Evolutionary conservation across 1,140 invertebrate genomes (phyloP).

Genomic region (Drosophila murphyi): DNA sequence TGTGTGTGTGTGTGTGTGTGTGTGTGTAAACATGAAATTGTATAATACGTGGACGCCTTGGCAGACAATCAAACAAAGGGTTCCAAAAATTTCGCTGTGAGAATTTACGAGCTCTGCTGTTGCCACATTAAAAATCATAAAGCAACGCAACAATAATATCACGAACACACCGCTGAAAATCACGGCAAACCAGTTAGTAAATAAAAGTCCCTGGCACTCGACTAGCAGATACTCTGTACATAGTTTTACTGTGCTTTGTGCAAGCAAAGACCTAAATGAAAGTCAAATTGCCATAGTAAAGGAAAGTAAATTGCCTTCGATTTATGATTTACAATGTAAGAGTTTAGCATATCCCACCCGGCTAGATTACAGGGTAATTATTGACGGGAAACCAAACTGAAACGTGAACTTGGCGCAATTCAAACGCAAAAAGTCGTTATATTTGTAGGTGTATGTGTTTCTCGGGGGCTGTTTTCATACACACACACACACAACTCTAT

Average conservation of each 20-base stretch:
- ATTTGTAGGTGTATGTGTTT: background rate
- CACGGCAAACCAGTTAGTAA: conserved; percentile 4
- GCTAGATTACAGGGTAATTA: conserved; percentile 8
- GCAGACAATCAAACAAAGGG: conserved; percentile 50
- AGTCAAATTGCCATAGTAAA: no score
- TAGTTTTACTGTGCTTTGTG: background rate
- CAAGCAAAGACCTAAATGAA: no score
- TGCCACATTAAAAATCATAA: conserved; percentile 78
- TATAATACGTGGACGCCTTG: conserved; percentile 44
- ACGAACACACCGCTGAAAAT: conserved; percentile 13
- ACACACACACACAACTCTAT: background rate
- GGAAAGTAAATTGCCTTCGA: no score
- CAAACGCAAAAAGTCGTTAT: conserved; percentile 34
- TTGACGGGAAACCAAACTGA: conserved; percentile 25
- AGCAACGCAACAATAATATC: conserved; percentile 42
- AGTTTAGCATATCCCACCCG: background rate
- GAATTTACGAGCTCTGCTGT: conserved; percentile 72
- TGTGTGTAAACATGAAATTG: conserved; percentile 41
- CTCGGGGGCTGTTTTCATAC: no score
- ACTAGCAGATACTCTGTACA: conserved; percentile 5
- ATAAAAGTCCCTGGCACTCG: background rate
- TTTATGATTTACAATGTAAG: background rate
- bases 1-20: conserved; percentile 24
- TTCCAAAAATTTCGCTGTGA: conserved; percentile 53
- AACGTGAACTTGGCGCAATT: conserved; percentile 40